A percentile compares a stretch with the other conserved stretches of the same genome.
These are phyloP conservation scores for Mythimna vitellina DNA, from an alignment of 2,888 invertebrate genomes.

Conservation along the genomic window DNA sequence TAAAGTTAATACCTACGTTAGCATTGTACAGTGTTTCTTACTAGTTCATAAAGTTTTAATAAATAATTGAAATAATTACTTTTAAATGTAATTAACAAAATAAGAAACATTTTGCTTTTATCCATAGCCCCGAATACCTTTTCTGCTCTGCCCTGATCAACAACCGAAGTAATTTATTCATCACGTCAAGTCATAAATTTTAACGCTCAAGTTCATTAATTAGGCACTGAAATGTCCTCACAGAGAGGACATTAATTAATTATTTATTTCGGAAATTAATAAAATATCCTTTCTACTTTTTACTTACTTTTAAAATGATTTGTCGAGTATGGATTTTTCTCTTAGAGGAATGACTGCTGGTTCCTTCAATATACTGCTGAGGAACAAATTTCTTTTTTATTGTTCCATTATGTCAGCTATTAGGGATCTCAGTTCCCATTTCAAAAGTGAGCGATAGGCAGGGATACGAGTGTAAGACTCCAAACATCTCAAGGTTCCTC, in stretches of 20 bases:
- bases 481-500: too few relatives aligned
- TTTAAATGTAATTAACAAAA: conserved; percentile 11
- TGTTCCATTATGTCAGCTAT: too few relatives aligned
- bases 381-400: too few relatives aligned
- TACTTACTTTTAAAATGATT: conserved; percentile 1
- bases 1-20: too few relatives aligned
- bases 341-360: neutral
- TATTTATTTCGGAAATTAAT: conserved; percentile 52
- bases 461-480: too few relatives aligned
- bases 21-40: too few relatives aligned
- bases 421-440: too few relatives aligned
- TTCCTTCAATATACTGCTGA: neutral
- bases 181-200: conserved; percentile 52
- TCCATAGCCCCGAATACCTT: conserved; percentile 40
- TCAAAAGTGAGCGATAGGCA: too few relatives aligned
- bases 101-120: conserved; percentile 23
- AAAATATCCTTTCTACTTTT: conserved; percentile 24
- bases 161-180: conserved; percentile 58
- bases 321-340: neutral
- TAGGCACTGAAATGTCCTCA: conserved; percentile 46
- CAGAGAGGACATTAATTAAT: conserved; percentile 44
- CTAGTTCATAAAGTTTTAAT: too few relatives aligned
- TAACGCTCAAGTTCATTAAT: conserved; percentile 57
- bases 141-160: conserved; percentile 47
- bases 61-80: neutral